These are phyloP conservation scores for Psylliodes chrysocephalus DNA, from an alignment of 2,888 invertebrate species.

Conservation along the genomic window DNA sequence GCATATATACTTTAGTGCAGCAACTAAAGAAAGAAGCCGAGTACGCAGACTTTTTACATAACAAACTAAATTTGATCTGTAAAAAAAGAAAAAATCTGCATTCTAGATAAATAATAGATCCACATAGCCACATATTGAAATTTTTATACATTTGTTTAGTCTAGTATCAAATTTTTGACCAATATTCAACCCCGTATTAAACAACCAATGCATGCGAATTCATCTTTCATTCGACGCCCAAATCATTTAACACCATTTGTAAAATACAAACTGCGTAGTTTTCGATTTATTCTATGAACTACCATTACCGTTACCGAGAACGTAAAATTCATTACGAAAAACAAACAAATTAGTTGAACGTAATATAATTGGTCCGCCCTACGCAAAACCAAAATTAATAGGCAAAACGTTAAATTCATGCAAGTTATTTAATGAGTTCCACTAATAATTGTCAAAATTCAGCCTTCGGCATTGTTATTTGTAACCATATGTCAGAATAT, in stretches of 20 bases:
- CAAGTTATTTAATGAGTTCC: conserved; percentile 35
- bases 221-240: not conserved
- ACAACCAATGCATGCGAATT: not conserved
- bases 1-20: too few relatives aligned
- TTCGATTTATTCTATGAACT: conserved; percentile 8
- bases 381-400: conserved; percentile 41
- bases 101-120: too few relatives aligned
- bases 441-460: conserved; percentile 40
- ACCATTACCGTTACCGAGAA: conserved; percentile 12
- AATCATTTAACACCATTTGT: conserved; percentile 1
- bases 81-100: too few relatives aligned
- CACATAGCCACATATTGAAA: too few relatives aligned
- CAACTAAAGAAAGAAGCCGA: too few relatives aligned
- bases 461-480: conserved; percentile 22
- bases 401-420: conserved; percentile 35
- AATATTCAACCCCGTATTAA: too few relatives aligned
- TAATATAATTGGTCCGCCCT: conserved; percentile 27
- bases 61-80: too few relatives aligned
- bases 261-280: conserved; percentile 9
- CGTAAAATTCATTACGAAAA: conserved; percentile 34
- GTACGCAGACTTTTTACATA: too few relatives aligned
- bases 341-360: conserved; percentile 33
- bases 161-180: too few relatives aligned
- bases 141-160: too few relatives aligned
- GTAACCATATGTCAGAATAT: too few relatives aligned